phyloP scores from a whole-genome alignment of 2,888 invertebrate species.

The Hydrotaea cyrtoneurina region DNA sequence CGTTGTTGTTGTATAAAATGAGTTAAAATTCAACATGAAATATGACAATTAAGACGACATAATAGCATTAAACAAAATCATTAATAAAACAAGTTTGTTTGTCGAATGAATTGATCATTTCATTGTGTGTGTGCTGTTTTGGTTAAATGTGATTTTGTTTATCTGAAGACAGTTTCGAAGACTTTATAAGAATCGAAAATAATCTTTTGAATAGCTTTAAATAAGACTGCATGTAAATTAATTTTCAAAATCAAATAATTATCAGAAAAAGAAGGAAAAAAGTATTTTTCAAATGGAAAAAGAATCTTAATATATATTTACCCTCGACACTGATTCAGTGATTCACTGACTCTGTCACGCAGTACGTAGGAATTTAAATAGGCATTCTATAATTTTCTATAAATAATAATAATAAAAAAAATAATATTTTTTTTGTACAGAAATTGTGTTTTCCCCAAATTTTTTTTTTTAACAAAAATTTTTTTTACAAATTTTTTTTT shows the following conservation, averaged over 20 bases:
- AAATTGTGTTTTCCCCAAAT: too few species aligned
- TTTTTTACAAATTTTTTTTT: too few species aligned
- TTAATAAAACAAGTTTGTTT: constrained; percentile 48
- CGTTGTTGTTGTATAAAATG: constrained; percentile 10
- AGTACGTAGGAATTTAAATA: too few species aligned
- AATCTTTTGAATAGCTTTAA: constrained; percentile 10
- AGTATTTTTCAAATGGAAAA: too few species aligned
- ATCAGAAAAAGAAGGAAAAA: background rate
- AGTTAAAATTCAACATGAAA: constrained; percentile 45
- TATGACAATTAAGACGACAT: constrained; percentile 51
- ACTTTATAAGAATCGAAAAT: constrained; percentile 6
- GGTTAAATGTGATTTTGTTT: background rate
- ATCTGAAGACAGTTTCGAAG: background rate
- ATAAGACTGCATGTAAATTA: background rate
- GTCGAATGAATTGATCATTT: constrained; percentile 26
- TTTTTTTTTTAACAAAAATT: too few species aligned
- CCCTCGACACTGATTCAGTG: too few species aligned
- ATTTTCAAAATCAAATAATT: background rate
- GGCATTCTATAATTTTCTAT: too few species aligned
- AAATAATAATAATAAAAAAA: too few species aligned
- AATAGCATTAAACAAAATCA: constrained; percentile 32
- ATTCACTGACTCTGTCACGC: too few species aligned
- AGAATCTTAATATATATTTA: too few species aligned
- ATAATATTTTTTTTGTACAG: too few species aligned
- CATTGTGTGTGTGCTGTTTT: background rate